A percentile compares a stretch with the other conserved stretches of the same genome.
Conservation (phyloP, 2,888 invertebrate species). For the Lamproptera curius region DNA sequence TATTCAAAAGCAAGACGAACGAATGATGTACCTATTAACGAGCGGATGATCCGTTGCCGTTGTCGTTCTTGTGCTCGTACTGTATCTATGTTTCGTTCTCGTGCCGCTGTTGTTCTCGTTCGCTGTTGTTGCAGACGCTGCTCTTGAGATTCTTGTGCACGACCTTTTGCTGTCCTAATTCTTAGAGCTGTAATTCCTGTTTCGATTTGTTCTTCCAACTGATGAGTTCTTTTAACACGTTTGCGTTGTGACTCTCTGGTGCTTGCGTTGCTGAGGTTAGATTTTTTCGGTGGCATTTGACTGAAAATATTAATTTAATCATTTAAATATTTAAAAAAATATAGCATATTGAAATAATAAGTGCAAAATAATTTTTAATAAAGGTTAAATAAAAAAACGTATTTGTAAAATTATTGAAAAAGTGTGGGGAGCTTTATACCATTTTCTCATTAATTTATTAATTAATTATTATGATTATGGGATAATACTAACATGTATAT, state of each 20-base stretch:
- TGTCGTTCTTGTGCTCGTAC: constrained; percentile 27
- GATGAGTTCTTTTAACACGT: constrained; percentile 32
- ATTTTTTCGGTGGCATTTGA: constrained; percentile 33
- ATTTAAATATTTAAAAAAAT: constrained; percentile 20
- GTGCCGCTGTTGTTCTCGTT: constrained; percentile 31
- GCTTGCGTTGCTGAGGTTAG: constrained; percentile 32
- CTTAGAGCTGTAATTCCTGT: constrained; percentile 32
- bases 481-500: constrained; percentile 22
- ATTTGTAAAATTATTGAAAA: constrained; percentile 14
- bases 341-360: constrained; percentile 25
- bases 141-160: constrained; percentile 33
- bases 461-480: constrained; percentile 6
- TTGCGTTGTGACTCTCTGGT: constrained; percentile 31
- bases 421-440: no score
- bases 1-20: constrained; percentile 31
- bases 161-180: constrained; percentile 25
- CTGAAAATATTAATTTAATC: constrained; percentile 26
- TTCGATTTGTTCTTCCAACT: constrained; percentile 28
- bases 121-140: constrained; percentile 31
- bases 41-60: no score
- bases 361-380: constrained; percentile 28
- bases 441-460: no score
- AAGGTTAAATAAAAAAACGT: constrained; percentile 24
- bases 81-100: no score
- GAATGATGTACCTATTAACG: constrained; percentile 32